Evolutionary conservation across 1,140 invertebrate species (phyloP), one percentile per base, ranked within the genome.

Genomic region (Drosophila prosaltans): DNA sequence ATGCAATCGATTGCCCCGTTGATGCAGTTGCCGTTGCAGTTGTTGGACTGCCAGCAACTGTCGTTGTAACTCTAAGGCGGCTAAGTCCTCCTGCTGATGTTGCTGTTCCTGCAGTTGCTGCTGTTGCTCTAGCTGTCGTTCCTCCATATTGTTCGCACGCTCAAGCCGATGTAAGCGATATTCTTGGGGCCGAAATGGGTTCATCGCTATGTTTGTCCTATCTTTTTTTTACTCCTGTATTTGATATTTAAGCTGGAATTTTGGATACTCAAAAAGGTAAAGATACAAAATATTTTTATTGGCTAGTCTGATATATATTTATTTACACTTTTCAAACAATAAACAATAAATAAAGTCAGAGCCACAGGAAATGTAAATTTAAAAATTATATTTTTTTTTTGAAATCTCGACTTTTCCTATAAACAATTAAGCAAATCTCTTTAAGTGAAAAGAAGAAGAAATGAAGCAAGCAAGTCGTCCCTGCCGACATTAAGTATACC

Each of bases 151-250:
- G 2, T 51, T 26, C 24, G 45, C 7, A 51, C 2, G 39, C 9
- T 43, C 40, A 40, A 30, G 2, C 3, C 6, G 28, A 39, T 30
- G 51, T 48, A 41, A 8, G 1, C 21, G 36, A 5, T 61, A 30
- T 11, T 40, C 32, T 3, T 57, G 54, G 11, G 65, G 59, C 21
- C 70, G 65, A 40, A 72, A 72, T 3, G 70, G 70, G 54, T 65
- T 48, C 58, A 59, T 62, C 39, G 8, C 36, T 7, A 5, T 9
- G 2, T 57, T 57, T 57, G 9, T 16, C 2, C 32, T 4, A 10
- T 48, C 26, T 63, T 63, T 26, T 54, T 2, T 16, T 36, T 24
- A 24, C 21, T 48, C 24, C 45, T 54, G 41, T 67, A 39, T 59
- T 45, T 11, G 55, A 10, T 11, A 24, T 9, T 59, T 30, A 55